Base-by-base conservation (phyloP, 2,797 vertebrate genomes). In the Lates japonicus region DNA sequence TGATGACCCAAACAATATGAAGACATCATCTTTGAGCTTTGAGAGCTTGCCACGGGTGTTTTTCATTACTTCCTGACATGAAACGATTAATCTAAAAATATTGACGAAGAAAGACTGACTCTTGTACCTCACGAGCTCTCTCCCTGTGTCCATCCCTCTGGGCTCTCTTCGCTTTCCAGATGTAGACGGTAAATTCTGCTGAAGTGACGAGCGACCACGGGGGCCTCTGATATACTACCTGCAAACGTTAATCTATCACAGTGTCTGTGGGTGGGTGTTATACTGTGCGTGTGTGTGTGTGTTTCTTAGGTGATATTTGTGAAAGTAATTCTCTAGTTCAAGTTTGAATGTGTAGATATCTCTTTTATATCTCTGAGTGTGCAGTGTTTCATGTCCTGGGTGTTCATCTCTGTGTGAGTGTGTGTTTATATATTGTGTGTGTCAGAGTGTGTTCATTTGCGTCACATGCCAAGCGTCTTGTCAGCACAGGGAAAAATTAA, bases 111-210 rank as follows among this genome's bases (percentile, higher is more conserved):
- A 6, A 39, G n/a, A 19, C 33, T 19, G 6, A 2, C 42, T 62
- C 20, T 20, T 69, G 25, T 29, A 29, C 19, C 16, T 17, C 13
- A 16, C 31, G n/a, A 0, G 49, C 11, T 22, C 39, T 37, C 20
- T 14, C 2, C 1, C n/a, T 29, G 19, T 4, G 33, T 33, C 20
- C 44, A n/a, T 80, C 44, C 20, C 3, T 66, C 61, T 67, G 29
- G 29, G 37, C 16, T 60, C 39, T 54, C 54, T 39, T 54, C 3
- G 2, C 79, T 87, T 72, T 81, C 87, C 92, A 93, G 89, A 90
- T 93, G 88, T 83, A 74, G 61, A 83, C 41, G 66, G 71, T 85
- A 90, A 89, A 89, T 88, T 85, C 29, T 41, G 64, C 35, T 86
- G 66, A 88, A 77, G 82, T 81, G 82, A 80, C 19, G 49, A 86